Percentiles rank a stretch among this genome's conserved stretches.
Evolutionary conservation across 2,113 vertebrate genomes (phyloP).

Genomic region (Callorhinus ursinus): DNA sequence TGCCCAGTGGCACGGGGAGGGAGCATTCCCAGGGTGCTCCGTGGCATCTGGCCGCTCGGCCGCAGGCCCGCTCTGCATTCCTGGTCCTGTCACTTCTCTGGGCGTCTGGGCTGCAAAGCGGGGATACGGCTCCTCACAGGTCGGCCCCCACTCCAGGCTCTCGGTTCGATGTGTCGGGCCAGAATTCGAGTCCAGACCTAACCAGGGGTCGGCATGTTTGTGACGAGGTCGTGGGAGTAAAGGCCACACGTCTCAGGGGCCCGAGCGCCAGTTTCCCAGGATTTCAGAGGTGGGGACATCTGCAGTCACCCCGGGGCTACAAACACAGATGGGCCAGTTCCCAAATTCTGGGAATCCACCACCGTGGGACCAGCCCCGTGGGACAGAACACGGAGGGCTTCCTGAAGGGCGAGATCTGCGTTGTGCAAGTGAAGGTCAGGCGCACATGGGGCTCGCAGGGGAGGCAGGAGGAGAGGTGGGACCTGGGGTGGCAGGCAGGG

Average conservation of each 20-base stretch:
- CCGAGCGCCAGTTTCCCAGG: background rate
- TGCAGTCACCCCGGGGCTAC: background rate
- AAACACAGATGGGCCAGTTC: background rate
- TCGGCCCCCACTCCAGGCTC: background rate
- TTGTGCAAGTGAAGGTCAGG: background rate
- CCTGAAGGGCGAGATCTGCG: background rate
- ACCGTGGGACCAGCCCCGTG: background rate
- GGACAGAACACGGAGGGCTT: background rate
- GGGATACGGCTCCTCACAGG: accelerated
- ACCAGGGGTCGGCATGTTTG: background rate
- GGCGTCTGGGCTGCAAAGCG: background rate
- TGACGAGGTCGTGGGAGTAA: background rate
- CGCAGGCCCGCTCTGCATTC: background rate
- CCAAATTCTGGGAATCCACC: background rate
- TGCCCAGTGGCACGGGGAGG: accelerated
- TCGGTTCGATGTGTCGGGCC: background rate
- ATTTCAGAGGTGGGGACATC: background rate
- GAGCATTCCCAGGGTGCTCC: background rate
- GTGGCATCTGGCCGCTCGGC: accelerated
- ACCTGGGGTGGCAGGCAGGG: background rate
- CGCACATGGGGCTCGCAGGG: accelerated
- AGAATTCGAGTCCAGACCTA: background rate
- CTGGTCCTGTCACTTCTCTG: background rate
- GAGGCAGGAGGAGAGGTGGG: background rate
- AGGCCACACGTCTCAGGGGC: background rate